A percentile compares a stretch with the other conserved stretches of the same genome.
These are phyloP conservation scores for Odontomachus brunneus DNA, from an alignment of 1,140 invertebrate species.

Conservation along the genomic window DNA sequence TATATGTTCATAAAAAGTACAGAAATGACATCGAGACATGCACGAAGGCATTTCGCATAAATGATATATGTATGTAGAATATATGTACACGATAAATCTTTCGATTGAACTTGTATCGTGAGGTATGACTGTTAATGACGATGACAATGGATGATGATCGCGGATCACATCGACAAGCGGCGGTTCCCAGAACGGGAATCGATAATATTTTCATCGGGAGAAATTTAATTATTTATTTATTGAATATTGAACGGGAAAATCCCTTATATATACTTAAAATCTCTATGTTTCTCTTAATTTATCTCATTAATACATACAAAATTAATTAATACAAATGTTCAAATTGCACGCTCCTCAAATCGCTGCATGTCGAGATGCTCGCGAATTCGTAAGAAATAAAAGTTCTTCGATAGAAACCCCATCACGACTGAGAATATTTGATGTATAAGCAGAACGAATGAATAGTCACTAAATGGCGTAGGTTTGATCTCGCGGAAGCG, in stretches of 20 bases:
- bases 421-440: constrained; percentile 35
- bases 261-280: no score
- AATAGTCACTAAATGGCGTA: constrained; percentile 43
- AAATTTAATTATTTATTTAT: no score
- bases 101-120: constrained; percentile 17
- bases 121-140: constrained; percentile 1
- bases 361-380: constrained; percentile 14
- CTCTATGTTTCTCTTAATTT: no score
- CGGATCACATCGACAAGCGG: constrained; percentile 3
- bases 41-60: constrained; percentile 58
- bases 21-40: constrained; percentile 72
- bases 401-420: constrained; percentile 12
- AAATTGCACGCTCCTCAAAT: constrained; percentile 2
- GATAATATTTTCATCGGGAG: no score
- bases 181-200: not conserved
- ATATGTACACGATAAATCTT: constrained; percentile 53
- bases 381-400: constrained; percentile 40
- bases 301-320: no score
- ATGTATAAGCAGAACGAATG: constrained; percentile 52
- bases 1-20: constrained; percentile 31
- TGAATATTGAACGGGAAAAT: no score
- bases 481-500: constrained; percentile 58
- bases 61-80: constrained; percentile 26
- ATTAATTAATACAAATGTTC: no score
- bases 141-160: constrained; percentile 10